These are phyloP conservation scores for Dione juno DNA, from an alignment of 2,888 invertebrate species.

Conservation along the genomic window DNA sequence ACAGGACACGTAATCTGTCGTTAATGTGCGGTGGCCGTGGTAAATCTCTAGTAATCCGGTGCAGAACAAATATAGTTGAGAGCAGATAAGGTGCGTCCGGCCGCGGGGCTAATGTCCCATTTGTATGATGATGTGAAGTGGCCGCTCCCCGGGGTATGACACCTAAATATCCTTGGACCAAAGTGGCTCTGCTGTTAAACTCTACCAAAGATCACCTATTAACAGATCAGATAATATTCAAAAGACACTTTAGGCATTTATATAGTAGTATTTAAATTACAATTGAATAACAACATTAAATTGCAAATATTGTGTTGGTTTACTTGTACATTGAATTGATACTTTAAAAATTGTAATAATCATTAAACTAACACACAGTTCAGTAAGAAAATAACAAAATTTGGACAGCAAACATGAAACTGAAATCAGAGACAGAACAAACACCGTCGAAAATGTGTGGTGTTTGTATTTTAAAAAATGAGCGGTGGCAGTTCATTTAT, in stretches of 20 bases:
- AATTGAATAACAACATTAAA: background rate
- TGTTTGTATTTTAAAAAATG: slow-evolving; percentile 73
- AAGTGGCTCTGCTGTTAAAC: slow-evolving; percentile 38
- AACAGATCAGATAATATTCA: background rate
- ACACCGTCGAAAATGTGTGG: slow-evolving; percentile 60
- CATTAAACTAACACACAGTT: background rate
- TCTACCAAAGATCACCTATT: background rate
- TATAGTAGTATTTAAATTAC: background rate
- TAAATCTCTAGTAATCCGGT: slow-evolving; percentile 80
- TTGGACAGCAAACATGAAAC: slow-evolving; percentile 44
- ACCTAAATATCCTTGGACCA: slow-evolving; percentile 56
- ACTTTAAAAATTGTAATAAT: background rate
- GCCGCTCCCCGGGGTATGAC: slow-evolving; percentile 50
- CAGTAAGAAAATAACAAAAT: slow-evolving; percentile 18
- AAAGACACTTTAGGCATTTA: background rate
- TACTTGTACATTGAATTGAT: background rate
- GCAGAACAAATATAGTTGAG: slow-evolving; percentile 81
- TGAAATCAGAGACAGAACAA: slow-evolving; percentile 23
- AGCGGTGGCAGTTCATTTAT: slow-evolving; percentile 74
- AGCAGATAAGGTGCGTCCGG: slow-evolving; percentile 80
- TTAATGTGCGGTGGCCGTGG: slow-evolving; percentile 77
- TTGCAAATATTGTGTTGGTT: too few relatives aligned
- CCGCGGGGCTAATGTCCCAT: slow-evolving; percentile 77
- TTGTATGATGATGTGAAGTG: slow-evolving; percentile 77
- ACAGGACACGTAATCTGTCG: slow-evolving; percentile 77